Evolutionary conservation across 1,140 invertebrate species (phyloP), one percentile per base, ranked within the genome.

Genomic region (Euglossa dilemma): DNA sequence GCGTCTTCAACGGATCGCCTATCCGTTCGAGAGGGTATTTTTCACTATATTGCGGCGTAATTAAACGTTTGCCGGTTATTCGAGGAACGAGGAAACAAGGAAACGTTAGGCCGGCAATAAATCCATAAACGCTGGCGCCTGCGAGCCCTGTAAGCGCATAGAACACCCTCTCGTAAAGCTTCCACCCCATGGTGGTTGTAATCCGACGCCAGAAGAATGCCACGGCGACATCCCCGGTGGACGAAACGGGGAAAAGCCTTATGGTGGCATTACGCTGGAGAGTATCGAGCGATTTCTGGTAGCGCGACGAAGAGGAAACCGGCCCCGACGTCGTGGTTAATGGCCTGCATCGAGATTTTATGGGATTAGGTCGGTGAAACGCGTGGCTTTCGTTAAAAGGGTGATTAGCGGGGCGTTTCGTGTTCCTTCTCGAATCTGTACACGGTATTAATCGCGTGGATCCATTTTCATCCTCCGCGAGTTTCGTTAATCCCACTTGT

Each of bases 361-460:
- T 36, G 74, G 54, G 85, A 87, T 87, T 83, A 83, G 83, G 64
- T 57, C 70, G 47, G 61, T 73, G 36, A 76, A 83, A 77, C 70
- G 80, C 16, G 57, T 45, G 28, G 28, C 9, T 64, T 9, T 54
- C 36, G 25, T 45, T 70, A 25, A 70, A 36, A 56, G 54, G 18
- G 36, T 77, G 74, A 83, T 83, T 36, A 79, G 7, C 12, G 23
- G 47, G 75, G 71, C 61, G 85, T 47, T 63, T 80, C 75, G 56
- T 80, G 63, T 16, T 47, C 72, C 23, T 43, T 9, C 9, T 8
- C 47, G 9, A 74, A 43, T 43, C 25, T 1, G 16, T 2, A 56
- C 54, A 56, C 16, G 20, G 6, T 56, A 8, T 20, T 56, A 18
- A 56, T 56, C 20, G 16, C 0, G 16, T 16, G 20, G 16, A 23